Conservation (phyloP, 2,113 vertebrate species). For the Deroptyus accipitrinus region DNA sequence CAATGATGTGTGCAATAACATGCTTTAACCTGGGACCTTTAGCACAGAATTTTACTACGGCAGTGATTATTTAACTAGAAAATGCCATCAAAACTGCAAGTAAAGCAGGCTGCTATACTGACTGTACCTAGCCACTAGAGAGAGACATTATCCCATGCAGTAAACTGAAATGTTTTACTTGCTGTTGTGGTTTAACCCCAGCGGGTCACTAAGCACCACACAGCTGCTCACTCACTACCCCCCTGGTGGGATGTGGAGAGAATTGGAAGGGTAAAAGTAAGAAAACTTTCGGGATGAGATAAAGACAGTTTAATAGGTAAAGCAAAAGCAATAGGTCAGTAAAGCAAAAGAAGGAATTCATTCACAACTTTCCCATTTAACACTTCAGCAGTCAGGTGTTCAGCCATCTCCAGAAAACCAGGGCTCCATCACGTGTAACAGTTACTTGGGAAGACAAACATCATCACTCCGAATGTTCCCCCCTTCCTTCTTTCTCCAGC, state of each 20-base stretch:
- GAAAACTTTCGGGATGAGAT: neutral
- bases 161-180: slow-evolving; percentile 13
- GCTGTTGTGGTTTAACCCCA: neutral
- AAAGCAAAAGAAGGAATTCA: neutral
- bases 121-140: slow-evolving; percentile 67
- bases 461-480: neutral
- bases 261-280: neutral
- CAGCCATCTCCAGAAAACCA: neutral
- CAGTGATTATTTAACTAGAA: neutral
- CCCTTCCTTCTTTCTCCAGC: neutral
- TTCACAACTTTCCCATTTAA: neutral
- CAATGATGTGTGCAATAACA: neutral
- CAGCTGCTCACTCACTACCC: neutral
- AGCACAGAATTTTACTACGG: neutral
- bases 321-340: neutral
- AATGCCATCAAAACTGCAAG: neutral
- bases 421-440: neutral
- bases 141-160: slow-evolving; percentile 63
- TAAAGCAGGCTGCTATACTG: slow-evolving; percentile 23
- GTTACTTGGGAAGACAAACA: neutral
- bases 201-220: neutral
- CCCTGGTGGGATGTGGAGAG: neutral
- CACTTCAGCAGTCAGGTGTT: neutral
- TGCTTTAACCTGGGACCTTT: neutral
- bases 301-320: neutral